Base-by-base conservation (phyloP, 2,888 invertebrate species). In the Eupeodes luniger region DNA sequence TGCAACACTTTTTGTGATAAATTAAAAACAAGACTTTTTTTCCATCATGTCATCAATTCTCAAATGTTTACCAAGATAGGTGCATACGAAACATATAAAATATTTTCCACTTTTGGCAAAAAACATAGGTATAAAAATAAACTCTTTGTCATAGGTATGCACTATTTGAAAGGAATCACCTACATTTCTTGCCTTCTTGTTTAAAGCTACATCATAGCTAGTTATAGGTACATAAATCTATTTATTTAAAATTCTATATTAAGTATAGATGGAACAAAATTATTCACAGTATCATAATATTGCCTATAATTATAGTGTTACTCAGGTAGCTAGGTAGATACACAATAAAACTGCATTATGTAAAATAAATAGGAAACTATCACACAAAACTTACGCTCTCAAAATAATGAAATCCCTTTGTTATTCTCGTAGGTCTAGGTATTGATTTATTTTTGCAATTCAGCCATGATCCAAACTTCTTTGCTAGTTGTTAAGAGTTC, bases 381-480 rank as follows among this genome's bases (percentile, higher is more conserved):
- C 3, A 16, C 36, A 27, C 27, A 27, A 49, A 36, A 53, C 69
- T 69, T 34, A 69, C 69, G 5, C 14, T 69, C 5, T 10, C 4
- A n/a, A n/a, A 34, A 67, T 10, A 12, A 11, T 36, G 11, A 19
- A 40, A 47, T 27, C 57, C 72, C 72, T 72, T 72, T 72, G 55
- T 70, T 55, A n/a, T 27, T 44, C 40, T 64, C 36, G 19, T 55
- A 27, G 27, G 27, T 27, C 27, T 27, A 27, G 27, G 1, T 70
- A 70, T 70, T 55, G 70, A 70, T 70, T 69, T 51, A 51, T 69
- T 70, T 55, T 55, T 55, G 55, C 55, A 55, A 55, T 14, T 44
- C 40, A 70, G 40, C 12, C 70, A 70, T 69, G 10, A 69, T 70
- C 19, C 51, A 51, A 51, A 69, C n/a, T 11, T 53, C 16, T 69